These are phyloP conservation scores for Archaeoteleia sp. DNA, from an alignment of 2,888 invertebrate genomes.

Conservation along the genomic window DNA sequence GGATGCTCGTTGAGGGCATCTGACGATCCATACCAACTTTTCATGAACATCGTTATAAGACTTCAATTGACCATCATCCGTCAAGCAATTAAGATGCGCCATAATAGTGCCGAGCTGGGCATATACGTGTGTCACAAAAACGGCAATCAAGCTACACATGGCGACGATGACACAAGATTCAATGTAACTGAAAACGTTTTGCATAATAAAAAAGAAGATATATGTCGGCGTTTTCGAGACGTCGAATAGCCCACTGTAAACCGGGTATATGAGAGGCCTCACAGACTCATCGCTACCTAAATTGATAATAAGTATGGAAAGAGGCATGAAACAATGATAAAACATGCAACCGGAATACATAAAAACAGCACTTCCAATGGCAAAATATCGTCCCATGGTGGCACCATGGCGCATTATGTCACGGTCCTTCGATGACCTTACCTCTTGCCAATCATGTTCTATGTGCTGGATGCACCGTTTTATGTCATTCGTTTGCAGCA, in stretches of 20 bases:
- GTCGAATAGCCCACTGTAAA: conserved; percentile 2
- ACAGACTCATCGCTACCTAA: not conserved
- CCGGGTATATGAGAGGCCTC: conserved; percentile 1
- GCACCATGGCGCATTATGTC: conserved; percentile 59
- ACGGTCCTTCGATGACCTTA: conserved; percentile 38
- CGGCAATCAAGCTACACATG: conserved; percentile 4
- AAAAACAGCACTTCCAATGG: conserved; percentile 48
- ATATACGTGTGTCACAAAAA: conserved; percentile 3
- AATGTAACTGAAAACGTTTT: not conserved
- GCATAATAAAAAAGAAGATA: conserved; percentile 1
- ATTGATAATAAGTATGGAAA: not conserved
- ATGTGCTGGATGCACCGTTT: conserved; percentile 56
- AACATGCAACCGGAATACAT: conserved; percentile 48
- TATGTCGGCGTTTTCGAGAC: not conserved
- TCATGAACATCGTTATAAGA: too few species aligned
- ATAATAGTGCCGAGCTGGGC: conserved; percentile 7
- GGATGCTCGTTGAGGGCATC: too few species aligned
- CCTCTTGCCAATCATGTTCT: conserved; percentile 58
- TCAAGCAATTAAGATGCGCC: not conserved
- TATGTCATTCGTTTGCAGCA: conserved; percentile 52
- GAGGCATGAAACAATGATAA: conserved; percentile 6
- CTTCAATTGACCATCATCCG: not conserved
- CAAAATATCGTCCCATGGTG: conserved; percentile 55
- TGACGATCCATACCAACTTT: too few species aligned
- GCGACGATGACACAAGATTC: not conserved